Base-by-base conservation (phyloP, 2,888 invertebrate genomes). In the Spodoptera picta region DNA sequence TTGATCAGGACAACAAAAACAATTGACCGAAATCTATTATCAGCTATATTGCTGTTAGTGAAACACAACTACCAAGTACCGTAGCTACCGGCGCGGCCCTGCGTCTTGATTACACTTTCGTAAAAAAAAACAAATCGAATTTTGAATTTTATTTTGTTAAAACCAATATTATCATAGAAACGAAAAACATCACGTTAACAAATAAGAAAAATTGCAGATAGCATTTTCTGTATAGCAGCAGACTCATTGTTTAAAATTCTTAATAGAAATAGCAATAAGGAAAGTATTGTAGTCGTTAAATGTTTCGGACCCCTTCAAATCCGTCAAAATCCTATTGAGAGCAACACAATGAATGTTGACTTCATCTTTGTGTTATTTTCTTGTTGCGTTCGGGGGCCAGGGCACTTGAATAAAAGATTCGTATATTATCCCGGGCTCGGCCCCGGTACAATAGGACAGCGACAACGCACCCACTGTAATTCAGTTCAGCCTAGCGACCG, bases 391-490 rank as follows among this genome's bases (percentile, higher is more conserved):
- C 83, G 85, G 88, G 87, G 90, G 83, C 88, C 88, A 86, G 85
- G 83, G 90, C 90, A 92, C 91, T 92, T 93, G 93, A 93, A 94
- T 93, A 94, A 94, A 93, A 93, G 92, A 93, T 93, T 91, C 89
- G 89, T 89, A 89, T 91, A 92, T 92, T 91, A 92, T 92, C 87
- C 90, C 86, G 77, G 82, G 81, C 89, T 84, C 83, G 82, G 81
- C 80, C 80, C 67, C 83, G 84, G 82, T 79, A 94, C 93, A 94
- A 93, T 93, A 69, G 90, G 83, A 83, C 83, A 82, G 82, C 89
- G 90, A 89, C 91, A 88, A 91, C 90, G 88, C 89, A 91, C 85
- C 87, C 87, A 85, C 87, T 87, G 88, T 90, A 90, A 90, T 90
- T 87, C 90, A 86, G 89, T 84, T 87, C 82, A 78, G 84, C 84